These are phyloP conservation scores for Enteromius argenteus DNA, from an alignment of 2,797 vertebrate genomes.

Conservation along the genomic window DNA sequence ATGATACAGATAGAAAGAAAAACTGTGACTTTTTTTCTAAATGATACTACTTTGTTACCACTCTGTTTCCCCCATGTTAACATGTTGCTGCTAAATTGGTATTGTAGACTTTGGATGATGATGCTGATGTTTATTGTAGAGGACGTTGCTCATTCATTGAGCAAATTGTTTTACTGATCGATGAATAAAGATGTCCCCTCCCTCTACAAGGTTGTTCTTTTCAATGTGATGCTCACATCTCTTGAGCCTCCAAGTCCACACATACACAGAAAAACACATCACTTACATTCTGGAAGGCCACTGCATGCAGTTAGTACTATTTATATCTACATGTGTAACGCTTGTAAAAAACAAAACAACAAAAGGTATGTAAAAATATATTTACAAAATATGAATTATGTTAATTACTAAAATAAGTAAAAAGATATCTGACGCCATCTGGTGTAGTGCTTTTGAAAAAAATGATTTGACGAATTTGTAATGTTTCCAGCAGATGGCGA, in stretches of 20 bases:
- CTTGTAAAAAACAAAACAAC: no score
- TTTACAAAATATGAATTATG: no score
- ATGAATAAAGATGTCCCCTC: conserved; percentile 75
- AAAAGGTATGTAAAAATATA: not conserved
- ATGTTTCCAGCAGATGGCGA: conserved; percentile 8
- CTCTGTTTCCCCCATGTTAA: conserved; percentile 89
- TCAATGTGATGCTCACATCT: not conserved
- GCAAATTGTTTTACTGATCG: conserved; percentile 91
- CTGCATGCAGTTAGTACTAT: not conserved
- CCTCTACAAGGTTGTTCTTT: conserved; percentile 68
- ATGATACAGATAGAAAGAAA: conserved; percentile 79
- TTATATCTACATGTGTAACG: no score
- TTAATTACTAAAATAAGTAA: not conserved
- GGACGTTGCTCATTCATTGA: conserved; percentile 88
- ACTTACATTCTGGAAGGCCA: not conserved
- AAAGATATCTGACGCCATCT: not conserved
- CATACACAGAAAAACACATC: not conserved
- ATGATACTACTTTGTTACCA: conserved; percentile 95
- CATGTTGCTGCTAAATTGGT: conserved; percentile 97
- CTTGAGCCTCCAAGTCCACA: not conserved
- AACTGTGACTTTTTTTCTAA: conserved; percentile 91
- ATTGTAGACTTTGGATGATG: conserved; percentile 78
- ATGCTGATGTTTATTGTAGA: conserved; percentile 86
- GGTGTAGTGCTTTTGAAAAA: not conserved
- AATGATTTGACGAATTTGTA: not conserved